A percentile compares a stretch with the other conserved stretches of the same genome.
phyloP scores from a whole-genome alignment of 2,113 vertebrate species.

The Typhlomys cinereus region DNA sequence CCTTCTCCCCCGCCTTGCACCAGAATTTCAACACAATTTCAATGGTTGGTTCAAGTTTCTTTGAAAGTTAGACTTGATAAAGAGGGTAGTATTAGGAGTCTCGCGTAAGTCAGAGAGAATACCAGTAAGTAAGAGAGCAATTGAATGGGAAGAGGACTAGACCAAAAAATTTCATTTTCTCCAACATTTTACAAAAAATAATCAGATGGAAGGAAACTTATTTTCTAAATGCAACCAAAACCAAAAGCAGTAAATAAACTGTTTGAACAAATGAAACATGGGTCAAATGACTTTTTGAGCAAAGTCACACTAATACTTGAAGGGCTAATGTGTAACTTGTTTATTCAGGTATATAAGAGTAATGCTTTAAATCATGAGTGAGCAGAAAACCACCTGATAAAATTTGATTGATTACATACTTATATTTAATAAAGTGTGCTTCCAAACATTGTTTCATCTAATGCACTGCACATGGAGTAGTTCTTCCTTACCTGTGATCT shows the following conservation, averaged over 20 bases:
- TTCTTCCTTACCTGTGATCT: neutral
- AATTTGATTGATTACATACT: slow-evolving; percentile 6
- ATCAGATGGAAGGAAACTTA: neutral
- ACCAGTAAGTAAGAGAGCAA: neutral
- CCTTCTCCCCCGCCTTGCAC: neutral
- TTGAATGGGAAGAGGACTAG: neutral
- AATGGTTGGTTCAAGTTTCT: slow-evolving; percentile 18
- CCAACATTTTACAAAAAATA: neutral
- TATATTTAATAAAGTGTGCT: slow-evolving; percentile 16
- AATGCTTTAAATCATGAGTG: slow-evolving; percentile 42
- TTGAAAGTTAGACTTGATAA: neutral
- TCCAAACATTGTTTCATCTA: slow-evolving; percentile 7
- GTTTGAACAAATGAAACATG: too few relatives aligned
- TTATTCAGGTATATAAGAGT: neutral
- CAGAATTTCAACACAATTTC: slow-evolving; percentile 27
- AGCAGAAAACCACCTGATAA: slow-evolving; percentile 46
- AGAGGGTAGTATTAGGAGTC: neutral
- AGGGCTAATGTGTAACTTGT: slow-evolving; percentile 35
- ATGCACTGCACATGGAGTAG: neutral
- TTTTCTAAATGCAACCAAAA: slow-evolving; percentile 16
- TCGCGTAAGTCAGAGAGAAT: neutral
- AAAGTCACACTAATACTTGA: neutral
- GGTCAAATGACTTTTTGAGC: slow-evolving; percentile 6
- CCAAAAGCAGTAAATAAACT: neutral
- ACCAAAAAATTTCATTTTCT: slow-evolving; percentile 44